phyloP scores from a whole-genome alignment of 2,797 vertebrate genomes.

The Phrynocephalus forsythii region DNA sequence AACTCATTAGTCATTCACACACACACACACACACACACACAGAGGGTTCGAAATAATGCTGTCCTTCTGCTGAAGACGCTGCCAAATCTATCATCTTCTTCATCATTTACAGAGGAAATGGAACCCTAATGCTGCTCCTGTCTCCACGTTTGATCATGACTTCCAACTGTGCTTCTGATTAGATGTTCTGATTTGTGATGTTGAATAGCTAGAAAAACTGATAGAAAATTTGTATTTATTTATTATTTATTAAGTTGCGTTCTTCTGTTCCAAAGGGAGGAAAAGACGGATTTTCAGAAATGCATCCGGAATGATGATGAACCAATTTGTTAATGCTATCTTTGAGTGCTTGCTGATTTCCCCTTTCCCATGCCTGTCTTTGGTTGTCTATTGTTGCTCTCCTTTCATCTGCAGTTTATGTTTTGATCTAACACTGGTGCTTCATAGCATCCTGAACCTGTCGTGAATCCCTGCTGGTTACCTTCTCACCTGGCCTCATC shows the following conservation, averaged over 20 bases:
- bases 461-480: not conserved
- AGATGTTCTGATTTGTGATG: not conserved
- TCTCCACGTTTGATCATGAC: not conserved
- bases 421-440: too few relatives aligned
- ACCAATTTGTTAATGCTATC: not conserved
- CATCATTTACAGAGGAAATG: not conserved
- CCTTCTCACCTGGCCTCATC: not conserved
- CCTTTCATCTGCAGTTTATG: not conserved
- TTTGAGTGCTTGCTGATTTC: not conserved
- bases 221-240: not conserved
- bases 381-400: not conserved
- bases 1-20: not conserved
- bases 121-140: not conserved
- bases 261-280: not conserved
- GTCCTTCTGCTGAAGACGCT: not conserved
- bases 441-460: not conserved
- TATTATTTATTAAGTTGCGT: not conserved
- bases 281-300: not conserved
- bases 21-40: not conserved
- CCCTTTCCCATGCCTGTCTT: not conserved
- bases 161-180: conserved; percentile 16
- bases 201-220: not conserved
- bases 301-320: not conserved
- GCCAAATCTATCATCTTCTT: not conserved
- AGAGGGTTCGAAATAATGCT: not conserved